Conservation (phyloP, 2,113 vertebrate species). For the Lagopus leucura region DNA sequence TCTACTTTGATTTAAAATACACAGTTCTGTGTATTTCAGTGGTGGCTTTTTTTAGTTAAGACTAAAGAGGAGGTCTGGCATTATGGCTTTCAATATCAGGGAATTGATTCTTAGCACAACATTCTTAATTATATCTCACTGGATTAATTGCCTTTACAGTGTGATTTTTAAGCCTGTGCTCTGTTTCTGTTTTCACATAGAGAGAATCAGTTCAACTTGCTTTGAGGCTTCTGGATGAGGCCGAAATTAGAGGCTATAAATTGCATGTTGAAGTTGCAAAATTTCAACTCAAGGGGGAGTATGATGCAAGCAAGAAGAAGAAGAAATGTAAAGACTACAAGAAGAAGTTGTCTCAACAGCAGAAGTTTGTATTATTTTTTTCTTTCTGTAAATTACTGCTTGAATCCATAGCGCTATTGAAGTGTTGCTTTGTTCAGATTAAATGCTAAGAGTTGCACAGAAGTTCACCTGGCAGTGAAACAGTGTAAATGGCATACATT, state of each 20-base stretch:
- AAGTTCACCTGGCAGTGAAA: background rate
- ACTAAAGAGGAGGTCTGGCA: background rate
- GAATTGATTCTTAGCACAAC: background rate
- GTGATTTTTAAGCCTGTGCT: background rate
- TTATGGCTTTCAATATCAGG: background rate
- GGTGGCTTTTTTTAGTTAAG: background rate
- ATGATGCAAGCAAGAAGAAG: constrained; percentile 94
- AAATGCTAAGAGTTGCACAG: background rate
- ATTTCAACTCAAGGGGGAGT: constrained; percentile 94
- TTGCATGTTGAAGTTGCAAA: constrained; percentile 92
- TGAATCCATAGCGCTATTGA: background rate
- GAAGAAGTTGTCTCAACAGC: constrained; percentile 91
- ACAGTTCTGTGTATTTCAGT: background rate
- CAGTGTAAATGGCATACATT: background rate
- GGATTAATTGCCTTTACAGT: background rate
- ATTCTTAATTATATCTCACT: background rate
- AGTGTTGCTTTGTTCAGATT: background rate
- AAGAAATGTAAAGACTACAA: constrained; percentile 95
- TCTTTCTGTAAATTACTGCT: constrained; percentile 20
- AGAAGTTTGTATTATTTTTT: constrained; percentile 84
- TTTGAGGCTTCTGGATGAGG: constrained; percentile 90
- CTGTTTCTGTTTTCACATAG: constrained; percentile 74
- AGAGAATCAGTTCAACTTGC: constrained; percentile 93
- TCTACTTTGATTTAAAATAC: background rate
- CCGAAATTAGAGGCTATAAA: constrained; percentile 91